Conservation (phyloP, 2,797 vertebrate genomes). For the Neomorphus geoffroyi region DNA sequence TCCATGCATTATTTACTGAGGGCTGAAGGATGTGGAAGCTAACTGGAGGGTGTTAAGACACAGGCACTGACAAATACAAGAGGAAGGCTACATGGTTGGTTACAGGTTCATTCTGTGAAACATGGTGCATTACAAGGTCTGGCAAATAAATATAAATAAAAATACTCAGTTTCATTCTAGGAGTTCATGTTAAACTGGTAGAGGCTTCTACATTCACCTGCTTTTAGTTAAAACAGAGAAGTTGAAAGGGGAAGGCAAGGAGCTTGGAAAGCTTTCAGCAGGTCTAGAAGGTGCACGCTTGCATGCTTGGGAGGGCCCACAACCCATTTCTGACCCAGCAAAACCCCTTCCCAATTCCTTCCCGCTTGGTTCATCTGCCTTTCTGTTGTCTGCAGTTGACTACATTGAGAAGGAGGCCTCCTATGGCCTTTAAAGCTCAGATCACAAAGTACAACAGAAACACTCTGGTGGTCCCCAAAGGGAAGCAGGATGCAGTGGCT, state of each 20-base stretch:
- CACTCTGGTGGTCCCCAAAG: neutral
- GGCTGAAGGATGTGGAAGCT: neutral
- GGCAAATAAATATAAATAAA: neutral
- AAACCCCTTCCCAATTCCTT: neutral
- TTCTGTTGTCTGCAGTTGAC: neutral
- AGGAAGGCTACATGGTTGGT: neutral
- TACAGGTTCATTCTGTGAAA: too few species aligned
- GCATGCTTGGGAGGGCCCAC: neutral
- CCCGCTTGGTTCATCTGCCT: neutral
- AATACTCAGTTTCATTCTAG: neutral
- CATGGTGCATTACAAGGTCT: too few species aligned
- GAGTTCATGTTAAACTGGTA: neutral
- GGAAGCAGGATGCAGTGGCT: neutral
- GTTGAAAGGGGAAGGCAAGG: neutral
- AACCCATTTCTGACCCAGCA: neutral
- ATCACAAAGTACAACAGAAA: neutral
- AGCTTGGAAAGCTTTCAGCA: neutral
- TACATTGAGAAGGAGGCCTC: neutral
- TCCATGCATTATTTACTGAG: neutral
- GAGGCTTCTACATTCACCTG: neutral
- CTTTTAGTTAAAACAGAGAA: neutral
- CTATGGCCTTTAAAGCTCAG: neutral
- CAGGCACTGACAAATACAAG: neutral
- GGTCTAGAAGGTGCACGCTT: neutral
- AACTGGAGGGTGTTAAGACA: neutral